Base-by-base conservation (phyloP, 2,797 vertebrate genomes). In the Molossus alvarezi region DNA sequence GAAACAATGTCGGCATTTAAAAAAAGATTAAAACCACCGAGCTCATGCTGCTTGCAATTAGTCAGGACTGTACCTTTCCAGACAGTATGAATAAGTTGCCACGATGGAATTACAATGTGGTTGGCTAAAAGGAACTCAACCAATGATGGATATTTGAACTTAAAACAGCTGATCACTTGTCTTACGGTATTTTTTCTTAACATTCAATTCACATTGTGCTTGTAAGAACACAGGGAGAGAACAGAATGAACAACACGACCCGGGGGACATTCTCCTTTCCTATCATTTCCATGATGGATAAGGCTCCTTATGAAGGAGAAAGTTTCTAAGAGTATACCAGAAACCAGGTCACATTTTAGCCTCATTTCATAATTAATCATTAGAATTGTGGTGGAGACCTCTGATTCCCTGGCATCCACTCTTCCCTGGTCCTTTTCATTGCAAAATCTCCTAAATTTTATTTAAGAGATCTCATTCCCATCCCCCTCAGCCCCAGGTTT, bases 131-230 rank as follows among this genome's bases (percentile, higher is more conserved):
- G 62, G 80, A 94, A 81, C 17, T 92, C 27, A 92, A 83, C 58
- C 84, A 82, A 89, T 90, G 88, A 92, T 88, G 33, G 41, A 87
- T 95, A 87, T 83, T 64, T 90, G 79, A 77, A 85, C 57, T 97
- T 82, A 45, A 96, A 91, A 85, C 25, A 81, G 60, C 86, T 77
- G 23, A 64, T 90, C 57, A 27, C 80, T 84, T 91, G 37, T 83
- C 58, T 29, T 51, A 9, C 25, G 13, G 21, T 57, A 81, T 93
- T 87, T 93, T 92, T 92, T 71, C 87, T 95, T 85, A 87, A 96
- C 95, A 80, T 27, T 83, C 92, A 73, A 69, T 91, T 84, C 65
- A 60, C 75, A 60, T 37, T 93, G 13, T 91, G 77, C 65, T 72
- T 90, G 14, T 83, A 84, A 84, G 71, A 96, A 82, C 51, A 73